Evolutionary conservation across 2,113 vertebrate genomes (phyloP).

Genomic region (Raja brachyura): DNA sequence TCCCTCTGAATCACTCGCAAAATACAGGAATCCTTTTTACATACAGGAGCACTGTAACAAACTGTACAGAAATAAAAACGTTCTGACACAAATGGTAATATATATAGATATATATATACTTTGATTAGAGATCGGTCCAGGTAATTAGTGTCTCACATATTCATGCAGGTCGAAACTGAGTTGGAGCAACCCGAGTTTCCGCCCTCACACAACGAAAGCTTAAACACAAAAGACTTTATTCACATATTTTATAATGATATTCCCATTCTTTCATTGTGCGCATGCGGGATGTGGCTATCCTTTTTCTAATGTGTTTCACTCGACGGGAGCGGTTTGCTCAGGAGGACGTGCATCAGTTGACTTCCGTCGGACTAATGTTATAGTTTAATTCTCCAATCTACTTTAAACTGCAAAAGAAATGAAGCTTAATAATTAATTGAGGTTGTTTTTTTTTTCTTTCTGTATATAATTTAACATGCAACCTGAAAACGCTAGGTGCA

Average conservation of each 20-base stretch:
- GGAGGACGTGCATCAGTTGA: not conserved
- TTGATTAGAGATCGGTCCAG: not conserved
- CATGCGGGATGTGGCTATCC: not conserved
- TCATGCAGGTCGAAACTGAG: constrained; percentile 23
- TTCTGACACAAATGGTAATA: not conserved
- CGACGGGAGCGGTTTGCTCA: no score
- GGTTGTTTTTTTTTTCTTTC: not conserved
- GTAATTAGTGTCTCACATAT: constrained; percentile 24
- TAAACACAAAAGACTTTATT: constrained; percentile 48
- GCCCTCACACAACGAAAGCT: constrained; percentile 40
- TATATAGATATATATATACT: not conserved
- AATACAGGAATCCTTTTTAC: constrained; percentile 15
- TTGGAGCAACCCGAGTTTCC: not conserved
- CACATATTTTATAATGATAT: constrained; percentile 94
- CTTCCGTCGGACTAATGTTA: not conserved
- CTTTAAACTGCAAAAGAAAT: not conserved
- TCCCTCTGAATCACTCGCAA: not conserved
- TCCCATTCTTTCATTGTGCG: constrained; percentile 53
- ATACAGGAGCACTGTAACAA: constrained; percentile 26
- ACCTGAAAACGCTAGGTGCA: no score
- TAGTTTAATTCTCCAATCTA: not conserved
- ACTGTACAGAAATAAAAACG: not conserved
- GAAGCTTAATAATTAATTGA: not conserved
- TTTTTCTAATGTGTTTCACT: not conserved
- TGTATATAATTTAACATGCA: not conserved